Base-by-base conservation (phyloP, 1,140 invertebrate species). In the Drosophila tani region DNA sequence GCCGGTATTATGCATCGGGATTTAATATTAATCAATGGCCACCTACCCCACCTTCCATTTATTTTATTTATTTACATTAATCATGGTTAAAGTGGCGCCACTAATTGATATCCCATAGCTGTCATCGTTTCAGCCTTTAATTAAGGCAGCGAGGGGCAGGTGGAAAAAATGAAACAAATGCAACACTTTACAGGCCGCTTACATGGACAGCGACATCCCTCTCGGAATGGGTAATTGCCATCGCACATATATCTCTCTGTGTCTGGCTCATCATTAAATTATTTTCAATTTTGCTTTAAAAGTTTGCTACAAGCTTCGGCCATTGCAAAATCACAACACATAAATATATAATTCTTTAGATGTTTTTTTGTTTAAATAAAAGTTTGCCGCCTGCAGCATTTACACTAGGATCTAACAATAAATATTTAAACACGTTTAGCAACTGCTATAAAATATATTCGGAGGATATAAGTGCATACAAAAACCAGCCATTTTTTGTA, bases 81-180 rank as follows among this genome's bases (percentile, higher is more conserved):
- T 86, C 79, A 78, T 55, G 51, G 60, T 78, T 69, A 55, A 75
- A 75, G 43, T 27, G 58, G 45, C 29, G 59, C 35, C 78, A 69
- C 70, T 88, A 88, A 88, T 88, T 88, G 73, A 77, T 67, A 51
- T 74, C 50, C 62, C 66, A 64, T 80, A 49, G 66, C 66, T 76
- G 60, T 32, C 68, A 63, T 55, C 51, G 51, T 47, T 75, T 46
- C 35, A 59, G 49, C 46, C 49, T 51, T 67, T 74, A 77, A 86
- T 74, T 81, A 67, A 53, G 35, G 17, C 21, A n/a, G 41, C 11
- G 1, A 9, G 50, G 7, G 35, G 35, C 12, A 14, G 35, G 35
- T 14, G 64, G 64, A 56, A 62, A 68, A 73, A 74, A 47, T 49
- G 21, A 79, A 79, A 32, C 67, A 65, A 66, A 81, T 62, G 56